Conservation (phyloP, 2,888 invertebrate species). For the Euplagia quadripunctaria region DNA sequence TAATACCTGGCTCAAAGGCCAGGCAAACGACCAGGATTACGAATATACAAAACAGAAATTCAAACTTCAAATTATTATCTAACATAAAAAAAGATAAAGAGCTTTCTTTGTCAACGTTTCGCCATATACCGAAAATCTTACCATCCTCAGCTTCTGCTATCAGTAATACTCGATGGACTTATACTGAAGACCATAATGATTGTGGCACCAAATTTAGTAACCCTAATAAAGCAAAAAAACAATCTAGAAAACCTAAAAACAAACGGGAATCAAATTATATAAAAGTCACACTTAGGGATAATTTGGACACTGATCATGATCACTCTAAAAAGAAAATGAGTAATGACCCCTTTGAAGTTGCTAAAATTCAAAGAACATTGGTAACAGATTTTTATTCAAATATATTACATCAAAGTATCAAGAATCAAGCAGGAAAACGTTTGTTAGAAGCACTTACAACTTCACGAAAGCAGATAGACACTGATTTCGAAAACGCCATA, state of each 20-base stretch:
- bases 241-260: neutral
- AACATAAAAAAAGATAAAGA: neutral
- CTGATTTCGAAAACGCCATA: neutral
- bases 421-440: neutral
- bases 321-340: neutral
- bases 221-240: neutral
- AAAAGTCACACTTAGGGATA: neutral
- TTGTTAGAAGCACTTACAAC: neutral
- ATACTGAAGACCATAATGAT: neutral
- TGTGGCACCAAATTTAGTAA: neutral
- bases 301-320: neutral
- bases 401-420: neutral
- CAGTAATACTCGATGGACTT: neutral
- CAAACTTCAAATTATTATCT: neutral
- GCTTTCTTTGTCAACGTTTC: neutral
- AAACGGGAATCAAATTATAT: neutral
- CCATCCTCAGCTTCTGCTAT: neutral
- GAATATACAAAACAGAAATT: neutral
- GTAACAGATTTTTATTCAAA: neutral
- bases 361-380: neutral
- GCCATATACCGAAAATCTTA: neutral
- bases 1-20: neutral
- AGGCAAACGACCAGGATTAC: neutral
- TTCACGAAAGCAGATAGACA: neutral
- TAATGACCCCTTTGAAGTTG: neutral